Evolutionary conservation across 1,140 invertebrate species (phyloP), one percentile per base, ranked within the genome.

Genomic region (Venustaconcha ellipsiformis): DNA sequence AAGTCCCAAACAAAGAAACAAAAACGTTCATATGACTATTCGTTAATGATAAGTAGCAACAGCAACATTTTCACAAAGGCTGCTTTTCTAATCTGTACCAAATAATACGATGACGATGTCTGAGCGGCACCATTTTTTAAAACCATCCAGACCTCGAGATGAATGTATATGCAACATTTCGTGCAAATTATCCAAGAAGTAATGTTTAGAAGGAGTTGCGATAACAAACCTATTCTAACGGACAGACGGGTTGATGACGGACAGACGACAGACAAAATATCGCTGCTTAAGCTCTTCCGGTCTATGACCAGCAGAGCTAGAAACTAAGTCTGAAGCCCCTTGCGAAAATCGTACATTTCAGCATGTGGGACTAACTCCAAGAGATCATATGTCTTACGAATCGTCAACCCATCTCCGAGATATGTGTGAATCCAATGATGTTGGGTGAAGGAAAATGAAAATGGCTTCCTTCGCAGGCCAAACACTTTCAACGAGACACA

Each of bases 361-460:
- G 74, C 66, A 14, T 68, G 30, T 15, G 70, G 70, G n/a, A 65
- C 57, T 15, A 77, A 57, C 4, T 65, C 64, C 37, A 60, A 60
- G 72, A 77, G 72, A 63, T 67, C 67, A 1, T 72, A 65, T 12
- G 76, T 72, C 30, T 72, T 63, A 14, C 67, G 71, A 13, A 79
- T 55, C 14, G 74, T 71, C n/a, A 74, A 55, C 23, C 63, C 71
- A 17, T 48, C 59, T 15, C 64, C 71, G 15, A 84, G 72, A 55
- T 85, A 87, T 17, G 84, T 87, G 65, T 87, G 85, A 6, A 78
- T 79, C 85, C 85, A 87, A 69, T 87, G 84, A 77, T 87, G 85
- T 14, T 72, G 73, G 15, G 84, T 79, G 77, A 84, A 87, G 13
- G 85, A 83, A 66, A 71, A 74, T 26, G 74, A 48, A 12, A 57